A percentile compares a stretch with the other conserved stretches of the same genome.
Evolutionary conservation across 2,888 invertebrate genomes (phyloP).

Genomic region (Amblyteles armatorius): DNA sequence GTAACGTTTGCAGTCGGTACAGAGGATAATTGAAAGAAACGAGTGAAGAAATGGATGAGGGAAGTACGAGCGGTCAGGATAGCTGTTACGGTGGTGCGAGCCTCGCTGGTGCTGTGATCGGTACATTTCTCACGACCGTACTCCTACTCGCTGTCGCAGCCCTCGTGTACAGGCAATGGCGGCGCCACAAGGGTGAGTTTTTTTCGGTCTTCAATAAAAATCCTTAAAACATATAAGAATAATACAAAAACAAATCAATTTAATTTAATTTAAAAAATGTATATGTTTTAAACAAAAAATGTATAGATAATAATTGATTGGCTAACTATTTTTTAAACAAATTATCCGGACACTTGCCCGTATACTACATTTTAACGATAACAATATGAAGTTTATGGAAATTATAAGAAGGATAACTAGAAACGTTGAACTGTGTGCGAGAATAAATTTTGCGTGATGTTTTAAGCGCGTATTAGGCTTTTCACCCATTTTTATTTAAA

Average conservation of each 20-base stretch:
- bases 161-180: slow-evolving; percentile 88
- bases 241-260: neutral
- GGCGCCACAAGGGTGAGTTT: slow-evolving; percentile 85
- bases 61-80: slow-evolving; percentile 68
- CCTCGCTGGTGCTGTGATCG: slow-evolving; percentile 90
- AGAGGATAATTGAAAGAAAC: slow-evolving; percentile 23
- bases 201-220: slow-evolving; percentile 1
- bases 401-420: too few relatives aligned
- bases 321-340: too few relatives aligned
- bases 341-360: too few relatives aligned
- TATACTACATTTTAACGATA: too few relatives aligned
- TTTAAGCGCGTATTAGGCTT: too few relatives aligned
- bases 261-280: neutral
- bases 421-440: too few relatives aligned
- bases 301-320: too few relatives aligned
- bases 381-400: too few relatives aligned
- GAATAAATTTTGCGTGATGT: too few relatives aligned
- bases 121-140: slow-evolving; percentile 89
- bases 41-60: slow-evolving; percentile 43
- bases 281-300: too few relatives aligned
- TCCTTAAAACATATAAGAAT: neutral
- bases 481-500: too few relatives aligned
- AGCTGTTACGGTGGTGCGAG: slow-evolving; percentile 89
- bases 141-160: slow-evolving; percentile 87
- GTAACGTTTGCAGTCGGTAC: neutral